Base-by-base conservation (phyloP, 2,113 vertebrate genomes). In the Misgurnus anguillicaudatus region DNA sequence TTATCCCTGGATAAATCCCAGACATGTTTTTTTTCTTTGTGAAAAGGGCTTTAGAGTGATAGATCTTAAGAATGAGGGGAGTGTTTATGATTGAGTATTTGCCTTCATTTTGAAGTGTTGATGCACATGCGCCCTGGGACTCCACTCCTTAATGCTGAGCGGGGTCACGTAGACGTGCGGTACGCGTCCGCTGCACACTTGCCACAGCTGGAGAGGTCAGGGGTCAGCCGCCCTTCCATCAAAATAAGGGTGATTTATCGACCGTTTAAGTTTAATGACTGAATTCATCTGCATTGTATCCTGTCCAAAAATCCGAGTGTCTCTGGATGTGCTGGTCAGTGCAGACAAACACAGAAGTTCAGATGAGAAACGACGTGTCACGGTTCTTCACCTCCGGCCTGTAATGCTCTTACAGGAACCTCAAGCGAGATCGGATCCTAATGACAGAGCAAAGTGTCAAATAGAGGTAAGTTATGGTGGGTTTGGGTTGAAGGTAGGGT, bases 251-350 rank as follows among this genome's bases (percentile, higher is more conserved):
- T 76, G 77, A 80, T 83, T 83, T 65, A 80, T 77, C 73, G 66
- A 61, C 4, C 36, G 7, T 67, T 80, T 61, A 72, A 53, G 16
- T 83, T 80, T 83, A 72, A 80, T 77, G 78, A 73, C 42, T 31
- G 61, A 77, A 77, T 83, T 73, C 72, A 36, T 83, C 77, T 83
- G 77, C 60, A 76, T 83, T 77, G 60, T 66, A 51, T 65, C 68
- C 42, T 8, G 31, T 57, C 71, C 72, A 77, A 77, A 41, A 76
- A 80, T 73, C 67, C 53, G 77, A 38, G 24, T 42, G 65, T 10
- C 14, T 62, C 41, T 21, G 19, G 71, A 75, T 38, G 57, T 41
- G 11, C 45, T 62, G 45, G 45, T 69, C 57, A 64, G 64, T 9
- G 14, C 41, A 24, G 51, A 57, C 57, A 70, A 53, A 66, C 41